Conservation (phyloP, 2,888 invertebrate genomes). For the Epistrophella euchroma region DNA sequence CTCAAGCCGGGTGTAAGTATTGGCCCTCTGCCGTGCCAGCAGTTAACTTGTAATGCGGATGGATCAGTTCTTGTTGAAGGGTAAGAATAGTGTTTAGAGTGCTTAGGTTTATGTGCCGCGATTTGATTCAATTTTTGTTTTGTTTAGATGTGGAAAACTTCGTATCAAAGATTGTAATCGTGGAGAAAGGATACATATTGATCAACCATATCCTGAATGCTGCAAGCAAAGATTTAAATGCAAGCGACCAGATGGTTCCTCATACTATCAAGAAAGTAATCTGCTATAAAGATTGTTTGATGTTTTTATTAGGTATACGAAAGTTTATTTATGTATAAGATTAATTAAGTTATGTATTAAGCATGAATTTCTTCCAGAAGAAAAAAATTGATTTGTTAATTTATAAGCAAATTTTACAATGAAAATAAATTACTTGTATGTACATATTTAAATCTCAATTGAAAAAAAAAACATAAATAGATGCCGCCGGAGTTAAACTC, state of each 20-base stretch:
- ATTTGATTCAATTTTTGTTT: slow-evolving; percentile 43
- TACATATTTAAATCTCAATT: too few species aligned
- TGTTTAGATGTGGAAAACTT: slow-evolving; percentile 80
- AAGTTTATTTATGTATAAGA: background rate
- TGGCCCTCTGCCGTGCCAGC: slow-evolving; percentile 81
- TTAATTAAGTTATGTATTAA: background rate
- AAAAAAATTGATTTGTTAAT: too few species aligned
- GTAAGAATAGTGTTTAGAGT: slow-evolving; percentile 77
- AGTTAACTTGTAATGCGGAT: slow-evolving; percentile 80
- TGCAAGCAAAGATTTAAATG: slow-evolving; percentile 81
- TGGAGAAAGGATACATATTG: slow-evolving; percentile 80
- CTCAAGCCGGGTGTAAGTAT: slow-evolving; percentile 79
- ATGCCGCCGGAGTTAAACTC: too few species aligned
- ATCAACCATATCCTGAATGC: slow-evolving; percentile 81
- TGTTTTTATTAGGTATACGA: background rate
- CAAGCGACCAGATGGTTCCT: slow-evolving; percentile 78
- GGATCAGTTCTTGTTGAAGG: slow-evolving; percentile 81
- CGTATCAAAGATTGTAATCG: slow-evolving; percentile 80
- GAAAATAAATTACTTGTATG: too few species aligned
- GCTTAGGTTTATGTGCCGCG: background rate
- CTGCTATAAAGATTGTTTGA: slow-evolving; percentile 4
- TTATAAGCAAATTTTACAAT: too few species aligned
- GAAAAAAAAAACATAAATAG: too few species aligned
- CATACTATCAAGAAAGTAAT: slow-evolving; percentile 80
- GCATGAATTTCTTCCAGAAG: too few species aligned